A percentile compares a stretch with the other conserved stretches of the same genome.
These are phyloP conservation scores for Phrynocephalus versicolor DNA, from an alignment of 2,113 vertebrate species.

Conservation along the genomic window DNA sequence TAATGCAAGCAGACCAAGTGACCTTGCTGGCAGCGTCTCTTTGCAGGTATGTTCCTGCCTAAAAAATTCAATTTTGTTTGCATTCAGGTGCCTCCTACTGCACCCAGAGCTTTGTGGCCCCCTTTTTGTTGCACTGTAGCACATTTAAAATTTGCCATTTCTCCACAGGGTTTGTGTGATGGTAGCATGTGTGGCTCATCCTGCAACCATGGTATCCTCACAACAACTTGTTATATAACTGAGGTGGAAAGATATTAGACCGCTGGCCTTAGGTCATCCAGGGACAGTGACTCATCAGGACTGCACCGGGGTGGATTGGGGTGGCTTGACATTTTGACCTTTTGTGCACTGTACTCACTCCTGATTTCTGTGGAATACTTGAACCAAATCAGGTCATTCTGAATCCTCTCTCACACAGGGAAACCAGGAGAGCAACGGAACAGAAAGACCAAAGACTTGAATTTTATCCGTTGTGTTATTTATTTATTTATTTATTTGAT, in stretches of 20 bases:
- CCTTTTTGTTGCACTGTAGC: background rate
- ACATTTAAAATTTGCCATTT: background rate
- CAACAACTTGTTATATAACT: background rate
- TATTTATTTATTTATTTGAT: background rate
- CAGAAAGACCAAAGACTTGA: background rate
- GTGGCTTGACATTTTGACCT: background rate
- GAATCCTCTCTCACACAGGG: background rate
- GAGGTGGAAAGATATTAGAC: background rate
- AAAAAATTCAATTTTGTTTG: background rate
- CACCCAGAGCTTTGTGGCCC: background rate
- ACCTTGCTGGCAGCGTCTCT: background rate
- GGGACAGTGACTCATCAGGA: too few species aligned
- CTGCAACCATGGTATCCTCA: background rate
- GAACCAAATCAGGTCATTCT: background rate
- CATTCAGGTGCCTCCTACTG: background rate
- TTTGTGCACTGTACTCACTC: background rate
- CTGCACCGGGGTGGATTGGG: background rate
- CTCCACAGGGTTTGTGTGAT: background rate
- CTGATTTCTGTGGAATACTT: background rate
- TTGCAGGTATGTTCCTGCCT: constrained; percentile 60
- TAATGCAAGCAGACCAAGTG: constrained; percentile 33
- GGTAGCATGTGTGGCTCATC: background rate
- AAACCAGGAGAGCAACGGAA: background rate
- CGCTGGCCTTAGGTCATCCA: background rate
- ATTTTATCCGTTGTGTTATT: too few species aligned